A percentile compares a stretch with the other conserved stretches of the same genome.
Evolutionary conservation across 1,140 invertebrate genomes (phyloP).

Genomic region (Euschistus heros): DNA sequence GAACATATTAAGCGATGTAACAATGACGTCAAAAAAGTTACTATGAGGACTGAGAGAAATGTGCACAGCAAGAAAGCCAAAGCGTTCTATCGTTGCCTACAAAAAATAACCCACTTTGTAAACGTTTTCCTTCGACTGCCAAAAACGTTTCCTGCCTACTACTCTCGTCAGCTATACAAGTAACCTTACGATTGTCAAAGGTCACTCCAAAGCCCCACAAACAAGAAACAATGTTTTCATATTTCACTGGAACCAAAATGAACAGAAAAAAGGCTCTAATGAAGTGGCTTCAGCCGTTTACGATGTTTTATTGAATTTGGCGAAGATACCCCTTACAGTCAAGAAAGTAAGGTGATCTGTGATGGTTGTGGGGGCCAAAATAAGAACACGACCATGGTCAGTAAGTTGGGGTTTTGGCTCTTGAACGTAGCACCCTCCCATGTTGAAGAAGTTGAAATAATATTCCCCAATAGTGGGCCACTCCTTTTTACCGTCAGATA

Average conservation of each 20-base stretch:
- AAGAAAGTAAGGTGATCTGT: no score
- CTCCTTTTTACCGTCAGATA: constrained; percentile 31
- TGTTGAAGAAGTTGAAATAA: no score
- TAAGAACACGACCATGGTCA: constrained; percentile 33
- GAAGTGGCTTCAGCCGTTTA: constrained; percentile 30
- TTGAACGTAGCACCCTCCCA: constrained; percentile 22
- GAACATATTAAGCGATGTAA: no score
- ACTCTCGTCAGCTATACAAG: constrained; percentile 32
- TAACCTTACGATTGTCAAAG: constrained; percentile 34
- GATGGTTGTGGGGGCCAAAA: constrained; percentile 32
- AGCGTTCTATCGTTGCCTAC: constrained; percentile 16
- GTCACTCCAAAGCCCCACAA: constrained; percentile 30
- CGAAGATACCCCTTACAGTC: no score
- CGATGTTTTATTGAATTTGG: no score
- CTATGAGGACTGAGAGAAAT: no score
- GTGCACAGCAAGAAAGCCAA: constrained; percentile 11
- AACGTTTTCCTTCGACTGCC: constrained; percentile 34
- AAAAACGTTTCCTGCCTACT: constrained; percentile 35
- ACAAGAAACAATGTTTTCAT: constrained; percentile 28
- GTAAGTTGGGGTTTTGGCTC: constrained; percentile 26
- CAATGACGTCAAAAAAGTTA: no score
- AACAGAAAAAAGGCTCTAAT: constrained; percentile 31
- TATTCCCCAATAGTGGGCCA: no score
- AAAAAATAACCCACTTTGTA: constrained; percentile 28
- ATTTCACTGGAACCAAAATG: constrained; percentile 32